Conservation (phyloP, 2,888 invertebrate species). For the Danaus chrysippus region DNA sequence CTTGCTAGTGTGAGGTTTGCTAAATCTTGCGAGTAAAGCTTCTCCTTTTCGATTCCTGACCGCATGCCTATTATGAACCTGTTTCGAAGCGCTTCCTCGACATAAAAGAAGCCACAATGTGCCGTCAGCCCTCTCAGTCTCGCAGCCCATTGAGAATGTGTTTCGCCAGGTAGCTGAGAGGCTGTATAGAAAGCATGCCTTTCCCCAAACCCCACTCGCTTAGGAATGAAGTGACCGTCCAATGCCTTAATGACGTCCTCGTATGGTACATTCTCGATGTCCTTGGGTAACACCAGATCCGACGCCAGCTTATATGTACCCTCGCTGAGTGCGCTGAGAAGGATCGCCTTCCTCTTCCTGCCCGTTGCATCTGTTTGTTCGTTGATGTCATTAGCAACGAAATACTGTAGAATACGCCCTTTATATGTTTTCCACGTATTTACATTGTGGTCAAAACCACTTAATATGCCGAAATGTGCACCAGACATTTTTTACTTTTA, state of each 20-base stretch:
- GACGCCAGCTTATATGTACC: constrained; percentile 30
- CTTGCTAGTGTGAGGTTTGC: constrained; percentile 31
- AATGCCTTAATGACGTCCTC: too few species aligned
- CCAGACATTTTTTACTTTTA: too few species aligned
- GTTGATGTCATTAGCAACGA: constrained; percentile 26
- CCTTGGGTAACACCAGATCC: constrained; percentile 29
- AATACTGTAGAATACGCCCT: constrained; percentile 25
- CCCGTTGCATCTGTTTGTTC: constrained; percentile 13
- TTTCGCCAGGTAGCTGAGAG: constrained; percentile 31
- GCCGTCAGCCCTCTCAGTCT: constrained; percentile 32
- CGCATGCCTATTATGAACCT: constrained; percentile 34
- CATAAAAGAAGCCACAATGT: constrained; percentile 31
- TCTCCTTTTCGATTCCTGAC: constrained; percentile 33
- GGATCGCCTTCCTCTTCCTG: constrained; percentile 25
- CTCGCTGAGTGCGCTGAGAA: constrained; percentile 31
- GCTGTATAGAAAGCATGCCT: constrained; percentile 37
- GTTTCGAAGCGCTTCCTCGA: constrained; percentile 35
- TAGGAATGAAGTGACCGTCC: too few species aligned
- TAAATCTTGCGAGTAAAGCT: constrained; percentile 33
- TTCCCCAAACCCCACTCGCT: constrained; percentile 35
- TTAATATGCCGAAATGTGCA: constrained; percentile 23
- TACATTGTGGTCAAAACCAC: constrained; percentile 26
- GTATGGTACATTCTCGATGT: too few species aligned
- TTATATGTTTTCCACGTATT: constrained; percentile 26
- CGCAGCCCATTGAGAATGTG: constrained; percentile 33